These are phyloP conservation scores for Montipora efflorescens DNA, from an alignment of 64 coral and sea anemone genomes.

Conservation along the genomic window DNA sequence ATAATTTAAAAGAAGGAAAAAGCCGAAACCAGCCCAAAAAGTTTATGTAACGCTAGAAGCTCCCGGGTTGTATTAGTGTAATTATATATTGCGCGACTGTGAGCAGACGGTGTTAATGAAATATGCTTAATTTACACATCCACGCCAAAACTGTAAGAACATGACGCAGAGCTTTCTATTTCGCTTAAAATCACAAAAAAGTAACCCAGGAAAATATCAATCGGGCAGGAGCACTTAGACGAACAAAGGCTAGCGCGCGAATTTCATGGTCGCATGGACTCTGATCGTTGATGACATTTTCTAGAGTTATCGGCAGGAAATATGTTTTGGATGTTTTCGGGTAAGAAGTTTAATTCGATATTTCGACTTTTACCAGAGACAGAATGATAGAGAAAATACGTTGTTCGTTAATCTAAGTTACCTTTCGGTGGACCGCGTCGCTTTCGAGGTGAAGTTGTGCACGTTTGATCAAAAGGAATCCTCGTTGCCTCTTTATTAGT, in stretches of 20 bases:
- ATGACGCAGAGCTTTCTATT: neutral
- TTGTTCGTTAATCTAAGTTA: neutral
- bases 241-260: neutral
- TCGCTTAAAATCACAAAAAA: neutral
- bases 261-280: too few relatives aligned
- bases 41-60: too few relatives aligned
- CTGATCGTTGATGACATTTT: neutral
- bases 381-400: too few relatives aligned
- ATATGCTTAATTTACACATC: neutral
- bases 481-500: neutral
- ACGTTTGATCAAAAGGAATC: neutral
- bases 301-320: neutral
- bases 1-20: too few relatives aligned
- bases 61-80: neutral
- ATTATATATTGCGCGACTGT: too few relatives aligned
- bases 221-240: too few relatives aligned
- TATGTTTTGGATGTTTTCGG: neutral
- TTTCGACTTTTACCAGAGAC: too few relatives aligned
- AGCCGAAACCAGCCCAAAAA: too few relatives aligned
- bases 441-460: constrained; percentile 58
- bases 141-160: neutral
- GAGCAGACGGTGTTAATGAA: neutral
- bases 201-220: neutral
- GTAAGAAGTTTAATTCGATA: neutral
- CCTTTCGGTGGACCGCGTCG: constrained; percentile 45